Base-by-base conservation (phyloP, 2,797 vertebrate species). In the Astyanax mexicanus region DNA sequence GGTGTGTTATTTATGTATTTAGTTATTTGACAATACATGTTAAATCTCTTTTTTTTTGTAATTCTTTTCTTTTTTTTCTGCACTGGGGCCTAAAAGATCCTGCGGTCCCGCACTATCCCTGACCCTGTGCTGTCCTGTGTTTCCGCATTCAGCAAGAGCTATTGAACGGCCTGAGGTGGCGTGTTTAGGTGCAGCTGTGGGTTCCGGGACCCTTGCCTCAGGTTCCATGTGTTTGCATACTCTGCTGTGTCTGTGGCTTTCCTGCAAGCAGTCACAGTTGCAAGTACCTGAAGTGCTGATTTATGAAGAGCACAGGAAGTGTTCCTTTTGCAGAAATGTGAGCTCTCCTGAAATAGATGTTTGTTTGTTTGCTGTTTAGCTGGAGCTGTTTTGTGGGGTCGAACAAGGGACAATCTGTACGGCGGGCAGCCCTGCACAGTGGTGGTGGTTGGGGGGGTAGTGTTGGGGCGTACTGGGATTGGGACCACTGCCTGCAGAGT, bases 301-400 rank as follows among this genome's bases (percentile, higher is more conserved):
- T 87, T 87, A 83, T 89, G 84, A 87, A 75, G 82, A 74, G 87
- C 85, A 83, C 84, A 84, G 81, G 83, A 85, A 89, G 44, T 13
- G 23, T 55, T 55, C 29, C 37, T 81, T 88, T 70, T 75, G 81
- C 77, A 80, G 84, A 92, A 88, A 91, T 80, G 74, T 83, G 85
- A 89, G 84, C 83, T 84, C 74, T 84, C 86, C 84, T 87, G 89
- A 90, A 92, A 91, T 89, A 92, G 88, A 87, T 85, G 84, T 88
- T 75, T 90, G 89, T 91, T 75, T 90, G 89, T 91, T 89, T 89
- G 87, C 80, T 79, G 84, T 75, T 88, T 90, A 84, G 91, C 32
- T 19, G 55, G 64, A 77, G 61, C 89, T 91, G 86, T 88, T 84
- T 88, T 85, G 79, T 23, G 65, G 52, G 69, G 69, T 74, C 67